Percentiles rank a stretch among this genome's conserved stretches.
Evolutionary conservation across 2,113 vertebrate species (phyloP).

Genomic region (Gymnobelideus leadbeateri): DNA sequence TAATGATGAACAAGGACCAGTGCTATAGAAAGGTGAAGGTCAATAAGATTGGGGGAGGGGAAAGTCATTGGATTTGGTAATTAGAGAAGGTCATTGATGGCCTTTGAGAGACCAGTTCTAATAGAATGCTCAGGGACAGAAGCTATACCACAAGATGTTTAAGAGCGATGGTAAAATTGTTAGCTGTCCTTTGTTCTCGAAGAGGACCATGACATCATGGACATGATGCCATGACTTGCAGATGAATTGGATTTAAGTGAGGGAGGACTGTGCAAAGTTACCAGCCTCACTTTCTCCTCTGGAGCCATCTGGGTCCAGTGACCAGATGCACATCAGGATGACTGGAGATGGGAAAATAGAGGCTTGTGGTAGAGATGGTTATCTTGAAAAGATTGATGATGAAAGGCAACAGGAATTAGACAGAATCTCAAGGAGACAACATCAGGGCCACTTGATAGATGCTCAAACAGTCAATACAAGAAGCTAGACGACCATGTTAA

Average conservation of each 20-base stretch:
- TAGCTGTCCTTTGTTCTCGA: no score
- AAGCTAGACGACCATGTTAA: not conserved
- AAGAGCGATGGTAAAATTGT: not conserved
- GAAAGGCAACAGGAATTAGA: conserved; percentile 3
- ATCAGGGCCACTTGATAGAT: not conserved
- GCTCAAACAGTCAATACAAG: not conserved
- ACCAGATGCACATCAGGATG: no score
- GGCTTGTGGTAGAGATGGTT: not conserved
- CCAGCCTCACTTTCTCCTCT: no score
- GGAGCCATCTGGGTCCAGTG: no score
- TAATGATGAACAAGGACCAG: not conserved
- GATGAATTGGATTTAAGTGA: no score
- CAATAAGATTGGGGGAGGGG: not conserved
- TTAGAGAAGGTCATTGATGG: not conserved
- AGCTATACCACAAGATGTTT: conserved; percentile 1
- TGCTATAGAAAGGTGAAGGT: not conserved
- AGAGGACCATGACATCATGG: no score
- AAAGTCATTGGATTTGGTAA: not conserved
- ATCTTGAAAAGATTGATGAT: not conserved
- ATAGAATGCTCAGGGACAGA: not conserved
- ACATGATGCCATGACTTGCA: no score
- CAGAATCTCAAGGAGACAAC: not conserved
- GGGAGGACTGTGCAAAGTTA: no score
- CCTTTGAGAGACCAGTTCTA: conserved; percentile 1
- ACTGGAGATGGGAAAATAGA: not conserved